phyloP scores from a whole-genome alignment of 2,797 vertebrate species.

The Mastacembelus armatus region DNA sequence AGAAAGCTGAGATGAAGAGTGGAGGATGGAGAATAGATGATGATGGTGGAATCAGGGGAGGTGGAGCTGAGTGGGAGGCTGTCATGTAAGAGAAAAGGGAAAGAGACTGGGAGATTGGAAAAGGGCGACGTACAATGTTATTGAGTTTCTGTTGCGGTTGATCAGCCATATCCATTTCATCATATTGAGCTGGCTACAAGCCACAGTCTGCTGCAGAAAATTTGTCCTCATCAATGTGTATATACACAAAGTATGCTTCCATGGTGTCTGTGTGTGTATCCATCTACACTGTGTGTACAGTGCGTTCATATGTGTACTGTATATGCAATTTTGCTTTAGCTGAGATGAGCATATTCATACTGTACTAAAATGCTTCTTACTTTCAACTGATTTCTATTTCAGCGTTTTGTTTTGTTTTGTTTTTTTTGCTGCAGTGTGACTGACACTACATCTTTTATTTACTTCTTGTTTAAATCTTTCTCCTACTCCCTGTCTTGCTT shows the following conservation, averaged over 20 bases:
- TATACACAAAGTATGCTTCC: constrained; percentile 13
- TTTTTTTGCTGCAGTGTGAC: constrained; percentile 22
- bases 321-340: constrained; percentile 8
- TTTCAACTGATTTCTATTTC: constrained; percentile 26
- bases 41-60: constrained; percentile 62
- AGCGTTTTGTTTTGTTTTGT: not conserved
- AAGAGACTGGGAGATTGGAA: constrained; percentile 65
- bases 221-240: constrained; percentile 58
- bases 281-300: constrained; percentile 6
- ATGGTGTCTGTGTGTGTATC: constrained; percentile 31
- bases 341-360: constrained; percentile 16
- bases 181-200: constrained; percentile 61
- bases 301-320: constrained; percentile 26
- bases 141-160: constrained; percentile 73
- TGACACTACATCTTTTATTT: constrained; percentile 21
- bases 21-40: constrained; percentile 67
- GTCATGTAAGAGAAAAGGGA: constrained; percentile 44
- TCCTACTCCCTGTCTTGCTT: constrained; percentile 41
- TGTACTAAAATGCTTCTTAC: constrained; percentile 12
- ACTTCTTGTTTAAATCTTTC: constrained; percentile 22
- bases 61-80: constrained; percentile 48
- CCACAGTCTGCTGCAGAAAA: constrained; percentile 62
- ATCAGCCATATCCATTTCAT: constrained; percentile 80
- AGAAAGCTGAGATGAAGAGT: constrained; percentile 55
- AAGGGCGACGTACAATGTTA: constrained; percentile 57